Evolutionary conservation across 2,888 invertebrate species (phyloP).

Genomic region (Chorisops tibialis): DNA sequence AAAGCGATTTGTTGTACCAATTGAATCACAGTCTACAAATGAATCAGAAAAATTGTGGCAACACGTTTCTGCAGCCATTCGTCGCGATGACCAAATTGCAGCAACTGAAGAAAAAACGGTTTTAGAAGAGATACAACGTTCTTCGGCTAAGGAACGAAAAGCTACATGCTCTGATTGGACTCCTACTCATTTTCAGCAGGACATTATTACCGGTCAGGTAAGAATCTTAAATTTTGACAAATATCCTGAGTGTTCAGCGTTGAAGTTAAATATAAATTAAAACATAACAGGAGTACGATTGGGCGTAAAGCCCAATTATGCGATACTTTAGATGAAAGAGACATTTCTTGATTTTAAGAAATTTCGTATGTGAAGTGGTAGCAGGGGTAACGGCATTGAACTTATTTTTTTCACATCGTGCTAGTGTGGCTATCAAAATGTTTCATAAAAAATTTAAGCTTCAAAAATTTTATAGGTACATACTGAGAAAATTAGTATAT

Average conservation of each 20-base stretch:
- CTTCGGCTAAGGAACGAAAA: slow-evolving; percentile 67
- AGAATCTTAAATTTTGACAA: background rate
- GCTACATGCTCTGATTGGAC: slow-evolving; percentile 65
- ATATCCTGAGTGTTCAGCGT: background rate
- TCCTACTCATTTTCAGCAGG: slow-evolving; percentile 71
- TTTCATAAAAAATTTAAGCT: too few species aligned
- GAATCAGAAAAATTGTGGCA: slow-evolving; percentile 89
- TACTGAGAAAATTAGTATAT: too few species aligned
- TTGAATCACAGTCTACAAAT: slow-evolving; percentile 72
- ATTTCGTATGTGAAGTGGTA: too few species aligned
- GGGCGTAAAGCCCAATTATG: too few species aligned
- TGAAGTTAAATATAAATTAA: too few species aligned
- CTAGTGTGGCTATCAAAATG: too few species aligned
- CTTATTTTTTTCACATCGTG: too few species aligned
- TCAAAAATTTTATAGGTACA: too few species aligned
- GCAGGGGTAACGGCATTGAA: too few species aligned
- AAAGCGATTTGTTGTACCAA: slow-evolving; percentile 71
- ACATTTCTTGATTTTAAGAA: too few species aligned
- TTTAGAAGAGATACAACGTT: slow-evolving; percentile 82
- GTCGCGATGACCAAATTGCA: slow-evolving; percentile 75
- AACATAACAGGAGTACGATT: too few species aligned
- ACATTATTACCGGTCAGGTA: slow-evolving; percentile 49
- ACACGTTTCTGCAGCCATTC: slow-evolving; percentile 81
- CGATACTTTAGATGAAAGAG: too few species aligned
- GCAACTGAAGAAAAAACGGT: slow-evolving; percentile 90